A percentile compares a stretch with the other conserved stretches of the same genome.
Conservation (phyloP, 2,113 vertebrate genomes). For the Ctenodactylus gundi region DNA sequence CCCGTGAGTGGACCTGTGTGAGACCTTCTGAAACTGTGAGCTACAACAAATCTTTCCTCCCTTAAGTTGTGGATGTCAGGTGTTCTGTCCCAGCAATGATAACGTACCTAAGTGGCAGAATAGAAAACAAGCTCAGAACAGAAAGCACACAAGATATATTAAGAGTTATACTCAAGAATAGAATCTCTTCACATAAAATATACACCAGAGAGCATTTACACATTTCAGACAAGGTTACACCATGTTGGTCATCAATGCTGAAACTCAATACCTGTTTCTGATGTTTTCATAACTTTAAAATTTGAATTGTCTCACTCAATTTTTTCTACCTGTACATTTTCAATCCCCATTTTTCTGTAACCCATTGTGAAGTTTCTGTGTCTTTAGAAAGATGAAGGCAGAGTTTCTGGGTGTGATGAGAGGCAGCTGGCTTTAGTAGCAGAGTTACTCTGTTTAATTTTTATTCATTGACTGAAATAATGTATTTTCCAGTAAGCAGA, state of each 20-base stretch:
- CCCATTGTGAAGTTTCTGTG: neutral
- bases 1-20: too few relatives aligned
- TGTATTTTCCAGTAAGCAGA: neutral
- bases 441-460: neutral
- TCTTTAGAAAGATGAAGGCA: neutral
- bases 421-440: neutral
- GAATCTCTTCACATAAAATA: neutral
- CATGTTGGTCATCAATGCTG: neutral
- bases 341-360: neutral
- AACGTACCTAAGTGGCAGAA: too few relatives aligned
- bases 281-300: slow-evolving; percentile 1
- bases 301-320: neutral
- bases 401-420: neutral
- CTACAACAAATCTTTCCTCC: too few relatives aligned
- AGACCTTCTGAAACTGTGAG: too few relatives aligned
- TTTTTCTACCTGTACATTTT: neutral
- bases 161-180: neutral
- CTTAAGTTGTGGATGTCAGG: too few relatives aligned
- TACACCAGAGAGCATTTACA: neutral
- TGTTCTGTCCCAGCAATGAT: too few relatives aligned
- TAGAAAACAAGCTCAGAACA: neutral
- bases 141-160: neutral
- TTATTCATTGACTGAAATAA: neutral
- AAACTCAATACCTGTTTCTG: neutral
- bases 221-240: neutral